These are phyloP conservation scores for Vidua chalybeata DNA, from an alignment of 2,113 vertebrate genomes.

Conservation along the genomic window DNA sequence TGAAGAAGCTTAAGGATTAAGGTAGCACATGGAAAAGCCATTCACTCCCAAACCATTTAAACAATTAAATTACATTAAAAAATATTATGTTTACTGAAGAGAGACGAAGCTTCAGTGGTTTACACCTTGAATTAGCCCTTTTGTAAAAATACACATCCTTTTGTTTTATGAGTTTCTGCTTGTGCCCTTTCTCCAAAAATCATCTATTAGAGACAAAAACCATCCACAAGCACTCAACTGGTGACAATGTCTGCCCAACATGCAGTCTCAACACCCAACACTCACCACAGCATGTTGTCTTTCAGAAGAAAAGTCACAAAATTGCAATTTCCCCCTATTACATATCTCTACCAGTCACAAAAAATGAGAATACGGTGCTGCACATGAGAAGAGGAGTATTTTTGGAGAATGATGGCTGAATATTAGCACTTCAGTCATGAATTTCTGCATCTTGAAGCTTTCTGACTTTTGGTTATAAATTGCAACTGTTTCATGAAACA, in stretches of 20 bases:
- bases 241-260: not conserved
- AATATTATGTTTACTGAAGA: not conserved
- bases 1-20: not conserved
- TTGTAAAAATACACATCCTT: not conserved
- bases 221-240: not conserved
- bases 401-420: not conserved
- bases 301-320: not conserved
- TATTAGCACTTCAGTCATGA: not conserved
- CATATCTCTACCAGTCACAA: not conserved
- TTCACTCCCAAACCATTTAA: fast-evolving
- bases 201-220: not conserved
- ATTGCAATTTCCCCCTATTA: not conserved
- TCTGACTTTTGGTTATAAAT: not conserved
- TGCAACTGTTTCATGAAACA: not conserved
- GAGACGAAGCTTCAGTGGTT: not conserved
- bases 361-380: not conserved
- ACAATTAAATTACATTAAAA: not conserved
- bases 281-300: not conserved
- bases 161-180: not conserved
- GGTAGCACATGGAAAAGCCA: not conserved
- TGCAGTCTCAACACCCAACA: not conserved
- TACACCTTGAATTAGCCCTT: not conserved
- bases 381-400: not conserved
- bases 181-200: not conserved
- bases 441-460: not conserved